Conservation (phyloP, 2,113 vertebrate genomes). For the Stigmatopora nigra region DNA sequence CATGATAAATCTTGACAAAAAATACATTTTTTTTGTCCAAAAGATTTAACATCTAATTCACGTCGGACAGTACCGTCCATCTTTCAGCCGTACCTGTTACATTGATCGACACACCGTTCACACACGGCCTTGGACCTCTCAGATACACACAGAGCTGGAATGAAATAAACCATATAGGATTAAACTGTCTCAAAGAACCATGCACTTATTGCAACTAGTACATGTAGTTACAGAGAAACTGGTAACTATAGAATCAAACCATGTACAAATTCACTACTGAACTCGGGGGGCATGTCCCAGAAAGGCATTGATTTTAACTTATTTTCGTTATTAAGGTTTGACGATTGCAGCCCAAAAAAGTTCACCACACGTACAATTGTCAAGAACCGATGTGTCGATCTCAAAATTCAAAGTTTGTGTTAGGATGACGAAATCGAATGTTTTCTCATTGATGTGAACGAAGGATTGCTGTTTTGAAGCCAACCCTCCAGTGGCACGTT, state of each 20-base stretch:
- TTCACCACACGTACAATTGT: no score
- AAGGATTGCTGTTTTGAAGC: no score
- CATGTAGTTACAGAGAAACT: neutral
- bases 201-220: neutral
- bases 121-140: conserved; percentile 65
- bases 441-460: no score
- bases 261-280: neutral
- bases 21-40: conserved; percentile 72
- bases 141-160: conserved; percentile 17
- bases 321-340: no score
- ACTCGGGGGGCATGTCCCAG: no score
- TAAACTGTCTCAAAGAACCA: conserved; percentile 4
- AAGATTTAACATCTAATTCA: conserved; percentile 82
- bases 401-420: no score
- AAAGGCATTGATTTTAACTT: no score
- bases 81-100: conserved; percentile 48
- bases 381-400: no score
- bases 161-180: conserved; percentile 17
- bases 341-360: no score
- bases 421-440: no score
- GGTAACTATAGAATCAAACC: neutral
- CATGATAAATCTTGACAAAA: conserved; percentile 76
- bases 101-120: conserved; percentile 61
- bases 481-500: no score
- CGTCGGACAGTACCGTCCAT: conserved; percentile 69